phyloP scores from a whole-genome alignment of 2,113 vertebrate species.

The Ptychochromis oligacanthus region DNA sequence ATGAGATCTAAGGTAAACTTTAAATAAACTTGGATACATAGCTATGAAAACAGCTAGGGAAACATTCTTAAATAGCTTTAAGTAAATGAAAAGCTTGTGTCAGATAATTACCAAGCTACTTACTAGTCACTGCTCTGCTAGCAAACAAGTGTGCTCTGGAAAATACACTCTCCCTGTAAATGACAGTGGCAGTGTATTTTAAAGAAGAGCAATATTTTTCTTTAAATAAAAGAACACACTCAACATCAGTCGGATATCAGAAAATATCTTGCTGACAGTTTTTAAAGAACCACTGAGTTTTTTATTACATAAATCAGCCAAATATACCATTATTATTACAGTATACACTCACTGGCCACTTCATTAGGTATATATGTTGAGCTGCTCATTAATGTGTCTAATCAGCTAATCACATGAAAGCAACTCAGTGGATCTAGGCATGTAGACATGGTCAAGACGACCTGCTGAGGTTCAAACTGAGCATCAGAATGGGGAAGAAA shows the following conservation, averaged over 20 bases:
- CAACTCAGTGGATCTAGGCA: background rate
- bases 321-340: background rate
- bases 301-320: background rate
- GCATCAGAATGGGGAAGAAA: background rate
- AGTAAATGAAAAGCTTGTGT: background rate
- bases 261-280: background rate
- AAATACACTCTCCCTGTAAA: background rate
- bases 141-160: background rate
- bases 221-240: background rate
- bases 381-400: background rate
- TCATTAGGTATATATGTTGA: background rate
- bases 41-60: background rate
- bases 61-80: background rate
- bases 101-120: constrained; percentile 12
- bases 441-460: too few species aligned
- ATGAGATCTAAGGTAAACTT: background rate
- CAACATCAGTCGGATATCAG: background rate
- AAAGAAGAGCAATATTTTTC: background rate
- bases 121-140: background rate
- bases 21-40: background rate
- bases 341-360: background rate
- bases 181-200: background rate
- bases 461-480: background rate
- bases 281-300: background rate
- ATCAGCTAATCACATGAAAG: background rate